These are phyloP conservation scores for Harpagus bidentatus DNA, from an alignment of 2,113 vertebrate species.

Conservation along the genomic window DNA sequence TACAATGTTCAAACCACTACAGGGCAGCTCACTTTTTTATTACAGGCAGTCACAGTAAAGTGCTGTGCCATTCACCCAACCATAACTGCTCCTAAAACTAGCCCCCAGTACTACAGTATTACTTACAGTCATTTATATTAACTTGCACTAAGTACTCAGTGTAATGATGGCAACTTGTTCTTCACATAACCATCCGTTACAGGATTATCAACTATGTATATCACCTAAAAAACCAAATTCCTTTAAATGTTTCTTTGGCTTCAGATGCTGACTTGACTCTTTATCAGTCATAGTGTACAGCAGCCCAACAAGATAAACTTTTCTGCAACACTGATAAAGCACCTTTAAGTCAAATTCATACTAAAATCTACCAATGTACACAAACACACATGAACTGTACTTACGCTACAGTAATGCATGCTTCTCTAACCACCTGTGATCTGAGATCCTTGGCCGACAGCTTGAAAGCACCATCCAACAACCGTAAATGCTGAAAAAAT, in stretches of 20 bases:
- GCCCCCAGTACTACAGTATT: fast-evolving
- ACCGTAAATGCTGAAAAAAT: slow-evolving; percentile 93
- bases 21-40: not conserved
- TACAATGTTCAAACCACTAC: not conserved
- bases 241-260: not conserved
- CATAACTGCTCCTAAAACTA: not conserved
- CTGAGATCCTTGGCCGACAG: slow-evolving; percentile 95
- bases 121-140: not conserved
- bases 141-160: not conserved
- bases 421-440: slow-evolving; percentile 96
- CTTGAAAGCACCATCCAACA: slow-evolving; percentile 95
- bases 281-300: not conserved
- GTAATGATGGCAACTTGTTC: not conserved
- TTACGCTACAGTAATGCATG: slow-evolving; percentile 97
- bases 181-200: not conserved
- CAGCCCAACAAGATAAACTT: not conserved
- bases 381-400: slow-evolving; percentile 29
- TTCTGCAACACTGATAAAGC: not conserved
- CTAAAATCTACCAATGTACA: not conserved
- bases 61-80: not conserved
- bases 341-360: not conserved
- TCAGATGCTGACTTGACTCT: not conserved
- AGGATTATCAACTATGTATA: fast-evolving
- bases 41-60: not conserved
- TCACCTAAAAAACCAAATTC: not conserved